Evolutionary conservation across 1,140 invertebrate species (phyloP).

Genomic region (Eupeodes corollae): DNA sequence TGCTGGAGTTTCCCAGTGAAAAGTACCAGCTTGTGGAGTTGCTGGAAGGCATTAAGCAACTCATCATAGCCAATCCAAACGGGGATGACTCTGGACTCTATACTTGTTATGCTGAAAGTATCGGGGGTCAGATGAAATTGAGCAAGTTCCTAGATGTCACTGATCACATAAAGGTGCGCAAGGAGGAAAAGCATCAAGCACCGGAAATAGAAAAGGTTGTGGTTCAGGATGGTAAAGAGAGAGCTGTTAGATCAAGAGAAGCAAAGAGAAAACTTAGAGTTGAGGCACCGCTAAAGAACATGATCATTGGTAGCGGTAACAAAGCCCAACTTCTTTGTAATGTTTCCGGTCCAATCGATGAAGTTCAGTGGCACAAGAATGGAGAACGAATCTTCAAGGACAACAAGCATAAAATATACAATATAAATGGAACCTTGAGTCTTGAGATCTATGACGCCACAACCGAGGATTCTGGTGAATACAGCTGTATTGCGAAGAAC

Average conservation of each 20-base stretch:
- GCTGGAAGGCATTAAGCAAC: conserved; percentile 20
- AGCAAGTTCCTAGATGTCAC: conserved; percentile 31
- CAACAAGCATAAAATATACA: conserved; percentile 30
- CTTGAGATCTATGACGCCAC: conserved; percentile 31
- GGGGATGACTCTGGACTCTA: conserved; percentile 25
- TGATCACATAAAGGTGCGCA: conserved; percentile 20
- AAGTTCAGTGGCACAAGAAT: conserved; percentile 29
- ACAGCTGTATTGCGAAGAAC: conserved; percentile 50
- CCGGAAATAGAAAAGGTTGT: background rate
- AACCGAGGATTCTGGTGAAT: conserved; percentile 26
- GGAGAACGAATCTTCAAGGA: conserved; percentile 26
- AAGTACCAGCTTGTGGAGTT: conserved; percentile 39
- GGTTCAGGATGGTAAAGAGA: background rate
- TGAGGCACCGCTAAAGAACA: conserved; percentile 27
- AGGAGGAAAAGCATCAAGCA: conserved; percentile 16
- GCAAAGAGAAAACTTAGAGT: conserved; percentile 22
- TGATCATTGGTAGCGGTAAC: conserved; percentile 29
- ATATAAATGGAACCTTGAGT: conserved; percentile 31
- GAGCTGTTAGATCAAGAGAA: conserved; percentile 12
- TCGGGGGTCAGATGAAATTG: conserved; percentile 33
- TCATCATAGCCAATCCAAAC: conserved; percentile 20
- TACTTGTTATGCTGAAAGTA: conserved; percentile 31
- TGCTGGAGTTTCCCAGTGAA: conserved; percentile 38
- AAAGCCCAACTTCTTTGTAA: conserved; percentile 33
- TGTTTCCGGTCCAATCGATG: conserved; percentile 27